Percentiles rank a stretch among this genome's conserved stretches.
Evolutionary conservation across 2,888 invertebrate genomes (phyloP).

Genomic region (Eremobia ochroleuca): DNA sequence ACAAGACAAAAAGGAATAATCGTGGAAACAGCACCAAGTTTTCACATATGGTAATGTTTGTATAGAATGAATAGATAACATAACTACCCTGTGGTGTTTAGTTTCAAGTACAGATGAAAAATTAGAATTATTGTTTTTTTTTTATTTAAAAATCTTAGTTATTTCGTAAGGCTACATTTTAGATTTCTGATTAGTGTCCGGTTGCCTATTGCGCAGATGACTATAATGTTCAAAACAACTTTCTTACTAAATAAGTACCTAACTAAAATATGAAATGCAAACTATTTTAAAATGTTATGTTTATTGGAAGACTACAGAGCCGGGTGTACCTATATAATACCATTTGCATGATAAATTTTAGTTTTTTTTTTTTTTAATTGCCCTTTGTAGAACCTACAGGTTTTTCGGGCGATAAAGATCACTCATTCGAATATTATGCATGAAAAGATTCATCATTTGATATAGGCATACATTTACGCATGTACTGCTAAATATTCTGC

Average conservation of each 20-base stretch:
- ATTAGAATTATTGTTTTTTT: not conserved
- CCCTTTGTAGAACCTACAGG: conserved; percentile 6
- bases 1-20: not conserved
- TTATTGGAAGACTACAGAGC: conserved; percentile 16
- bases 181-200: conserved; percentile 10
- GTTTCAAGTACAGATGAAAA: not conserved
- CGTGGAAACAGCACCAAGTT: not conserved
- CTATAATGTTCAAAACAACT: conserved; percentile 9
- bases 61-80: not conserved
- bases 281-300: not conserved
- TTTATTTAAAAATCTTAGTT: not conserved
- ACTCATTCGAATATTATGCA: conserved; percentile 65
- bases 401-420: conserved; percentile 34
- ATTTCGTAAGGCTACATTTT: not conserved
- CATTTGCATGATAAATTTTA: conserved; percentile 39
- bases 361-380: too few relatives aligned
- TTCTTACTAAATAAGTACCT: not conserved
- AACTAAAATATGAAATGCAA: conserved; percentile 12
- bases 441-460: conserved; percentile 29
- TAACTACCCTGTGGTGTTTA: not conserved
- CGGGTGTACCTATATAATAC: conserved; percentile 13
- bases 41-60: not conserved
- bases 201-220: conserved; percentile 6
- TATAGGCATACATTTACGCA: conserved; percentile 21
- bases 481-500: conserved; percentile 31